These are phyloP conservation scores for Percopsis omiscomaycus DNA, from an alignment of 2,797 vertebrate genomes.

Conservation along the genomic window DNA sequence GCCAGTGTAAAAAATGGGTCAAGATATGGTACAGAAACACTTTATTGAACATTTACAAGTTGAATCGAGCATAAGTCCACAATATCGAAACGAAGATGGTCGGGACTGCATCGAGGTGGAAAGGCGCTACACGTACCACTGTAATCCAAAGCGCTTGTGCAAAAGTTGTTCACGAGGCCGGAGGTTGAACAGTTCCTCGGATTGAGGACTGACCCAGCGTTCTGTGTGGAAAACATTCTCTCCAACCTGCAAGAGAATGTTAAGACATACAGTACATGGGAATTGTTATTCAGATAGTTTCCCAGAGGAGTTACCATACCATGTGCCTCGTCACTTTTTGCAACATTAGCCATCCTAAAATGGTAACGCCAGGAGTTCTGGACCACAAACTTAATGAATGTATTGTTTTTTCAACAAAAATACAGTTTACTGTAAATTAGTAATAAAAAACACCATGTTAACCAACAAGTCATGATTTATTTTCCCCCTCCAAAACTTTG, in stretches of 20 bases:
- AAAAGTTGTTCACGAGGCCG: conserved; percentile 71
- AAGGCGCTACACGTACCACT: conserved; percentile 72
- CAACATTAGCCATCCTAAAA: too few relatives aligned
- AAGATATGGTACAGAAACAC: conserved; percentile 64
- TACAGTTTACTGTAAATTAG: too few relatives aligned
- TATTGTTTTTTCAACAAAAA: too few relatives aligned
- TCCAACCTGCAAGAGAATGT: conserved; percentile 76
- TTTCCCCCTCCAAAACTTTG: neutral
- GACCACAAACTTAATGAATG: too few relatives aligned
- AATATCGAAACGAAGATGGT: neutral
- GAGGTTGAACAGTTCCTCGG: conserved; percentile 83
- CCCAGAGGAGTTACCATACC: too few relatives aligned
- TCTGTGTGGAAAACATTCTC: conserved; percentile 85
- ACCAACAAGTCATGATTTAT: too few relatives aligned
- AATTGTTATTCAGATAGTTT: neutral
- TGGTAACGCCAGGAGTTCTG: too few relatives aligned
- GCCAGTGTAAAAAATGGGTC: neutral
- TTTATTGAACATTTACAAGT: conserved; percentile 80
- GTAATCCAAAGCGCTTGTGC: conserved; percentile 75
- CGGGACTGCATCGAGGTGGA: accelerated
- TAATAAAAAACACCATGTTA: too few relatives aligned
- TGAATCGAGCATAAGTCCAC: conserved; percentile 26
- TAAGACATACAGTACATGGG: neutral
- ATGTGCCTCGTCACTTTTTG: too few relatives aligned
- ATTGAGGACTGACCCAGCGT: conserved; percentile 83